Conservation (phyloP, 2,797 vertebrate genomes). For the Calcarius lapponicus region DNA sequence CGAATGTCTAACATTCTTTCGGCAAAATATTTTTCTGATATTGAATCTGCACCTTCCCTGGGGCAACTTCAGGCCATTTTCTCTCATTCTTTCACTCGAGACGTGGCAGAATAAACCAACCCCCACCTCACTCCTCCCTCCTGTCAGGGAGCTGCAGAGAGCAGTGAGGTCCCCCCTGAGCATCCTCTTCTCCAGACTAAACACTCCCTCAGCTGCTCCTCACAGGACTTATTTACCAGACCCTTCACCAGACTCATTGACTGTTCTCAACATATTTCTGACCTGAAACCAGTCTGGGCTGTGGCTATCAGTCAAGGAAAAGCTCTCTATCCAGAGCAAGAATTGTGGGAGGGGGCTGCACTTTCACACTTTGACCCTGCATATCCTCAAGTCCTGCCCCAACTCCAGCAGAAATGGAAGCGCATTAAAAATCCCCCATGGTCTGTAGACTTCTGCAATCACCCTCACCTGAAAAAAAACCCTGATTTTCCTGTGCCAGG, state of each 20-base stretch:
- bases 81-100: neutral
- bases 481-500: neutral
- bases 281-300: neutral
- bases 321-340: neutral
- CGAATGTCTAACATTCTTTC: fast-evolving
- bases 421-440: neutral
- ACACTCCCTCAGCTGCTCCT: neutral
- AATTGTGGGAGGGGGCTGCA: neutral
- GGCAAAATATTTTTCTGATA: neutral
- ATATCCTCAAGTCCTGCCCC: neutral
- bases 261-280: neutral
- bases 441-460: neutral
- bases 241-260: neutral
- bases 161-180: neutral
- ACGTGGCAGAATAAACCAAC: fast-evolving
- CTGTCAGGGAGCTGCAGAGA: neutral
- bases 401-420: neutral
- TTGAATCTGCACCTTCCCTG: neutral
- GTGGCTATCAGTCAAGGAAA: neutral
- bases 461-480: neutral
- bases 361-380: neutral
- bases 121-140: neutral
- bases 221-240: neutral
- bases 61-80: neutral
- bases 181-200: neutral